Conservation (phyloP, 2,888 invertebrate species). For the Mythimna pallens region DNA sequence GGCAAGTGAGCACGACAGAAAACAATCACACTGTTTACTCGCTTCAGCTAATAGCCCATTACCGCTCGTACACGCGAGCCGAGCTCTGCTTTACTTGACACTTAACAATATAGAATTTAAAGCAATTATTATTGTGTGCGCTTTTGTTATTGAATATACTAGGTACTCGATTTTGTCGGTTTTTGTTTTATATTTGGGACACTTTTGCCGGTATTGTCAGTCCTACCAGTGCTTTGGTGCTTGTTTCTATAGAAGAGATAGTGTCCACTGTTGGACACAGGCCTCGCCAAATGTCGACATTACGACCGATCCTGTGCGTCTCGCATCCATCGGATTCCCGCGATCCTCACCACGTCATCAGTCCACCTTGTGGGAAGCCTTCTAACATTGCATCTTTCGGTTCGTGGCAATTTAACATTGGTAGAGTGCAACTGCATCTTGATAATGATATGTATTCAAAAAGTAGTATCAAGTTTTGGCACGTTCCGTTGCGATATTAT, state of each 20-base stretch:
- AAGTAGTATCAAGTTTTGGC: too few species aligned
- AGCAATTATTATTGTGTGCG: slow-evolving; percentile 46
- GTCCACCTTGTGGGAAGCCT: too few species aligned
- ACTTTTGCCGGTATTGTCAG: neutral
- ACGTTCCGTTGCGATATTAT: neutral
- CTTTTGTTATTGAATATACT: slow-evolving; percentile 33
- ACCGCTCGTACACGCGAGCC: slow-evolving; percentile 68
- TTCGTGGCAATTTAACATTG: too few species aligned
- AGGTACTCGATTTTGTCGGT: neutral
- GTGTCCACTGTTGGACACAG: too few species aligned
- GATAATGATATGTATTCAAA: neutral
- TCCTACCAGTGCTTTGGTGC: neutral
- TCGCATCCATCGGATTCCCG: too few species aligned
- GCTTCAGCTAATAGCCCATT: slow-evolving; percentile 77
- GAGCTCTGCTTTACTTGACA: slow-evolving; percentile 58
- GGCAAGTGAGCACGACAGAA: slow-evolving; percentile 69
- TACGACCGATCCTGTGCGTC: too few species aligned
- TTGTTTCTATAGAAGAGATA: neutral
- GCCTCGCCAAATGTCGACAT: too few species aligned
- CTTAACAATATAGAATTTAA: slow-evolving; percentile 58
- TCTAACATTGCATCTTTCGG: too few species aligned
- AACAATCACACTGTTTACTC: slow-evolving; percentile 80
- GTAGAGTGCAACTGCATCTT: too few species aligned
- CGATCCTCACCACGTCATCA: too few species aligned
- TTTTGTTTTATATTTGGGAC: neutral